Conservation (phyloP, 2,797 vertebrate genomes). For the Acrossocheilus wenchowensis region DNA sequence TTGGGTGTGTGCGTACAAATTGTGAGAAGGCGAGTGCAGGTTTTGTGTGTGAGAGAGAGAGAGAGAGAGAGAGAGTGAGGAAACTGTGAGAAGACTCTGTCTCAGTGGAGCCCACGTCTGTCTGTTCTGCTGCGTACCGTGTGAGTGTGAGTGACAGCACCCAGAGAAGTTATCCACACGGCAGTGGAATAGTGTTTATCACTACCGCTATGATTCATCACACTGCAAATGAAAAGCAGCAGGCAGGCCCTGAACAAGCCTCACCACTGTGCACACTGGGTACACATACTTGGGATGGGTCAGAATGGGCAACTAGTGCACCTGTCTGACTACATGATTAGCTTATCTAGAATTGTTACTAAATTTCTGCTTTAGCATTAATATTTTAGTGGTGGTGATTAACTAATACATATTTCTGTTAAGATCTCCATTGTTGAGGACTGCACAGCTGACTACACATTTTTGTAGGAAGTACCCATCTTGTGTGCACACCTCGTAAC, state of each 20-base stretch:
- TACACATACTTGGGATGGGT: neutral
- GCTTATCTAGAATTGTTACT: neutral
- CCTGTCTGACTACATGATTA: neutral
- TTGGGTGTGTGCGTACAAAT: conserved; percentile 27
- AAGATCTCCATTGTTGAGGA: neutral
- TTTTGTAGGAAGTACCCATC: neutral
- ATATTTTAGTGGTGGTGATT: neutral
- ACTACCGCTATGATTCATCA: conserved; percentile 45
- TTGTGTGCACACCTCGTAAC: neutral
- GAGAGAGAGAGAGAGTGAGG: neutral
- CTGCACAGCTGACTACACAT: neutral
- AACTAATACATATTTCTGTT: neutral
- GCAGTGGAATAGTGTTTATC: conserved; percentile 37
- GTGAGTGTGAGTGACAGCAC: conserved; percentile 6
- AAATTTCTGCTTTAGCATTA: neutral
- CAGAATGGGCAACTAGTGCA: neutral
- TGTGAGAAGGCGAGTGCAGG: conserved; percentile 8
- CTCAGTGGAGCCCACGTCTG: conserved; percentile 23
- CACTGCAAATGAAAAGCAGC: conserved; percentile 49
- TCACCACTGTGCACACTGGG: neutral
- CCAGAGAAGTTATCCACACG: conserved; percentile 25
- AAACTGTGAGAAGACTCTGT: neutral
- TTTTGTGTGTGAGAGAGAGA: neutral
- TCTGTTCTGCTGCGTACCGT: neutral
- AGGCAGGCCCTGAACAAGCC: conserved; percentile 7